Evolutionary conservation across 2,888 invertebrate species (phyloP), one percentile per base, ranked within the genome.

Genomic region (Craniophora ligustri): DNA sequence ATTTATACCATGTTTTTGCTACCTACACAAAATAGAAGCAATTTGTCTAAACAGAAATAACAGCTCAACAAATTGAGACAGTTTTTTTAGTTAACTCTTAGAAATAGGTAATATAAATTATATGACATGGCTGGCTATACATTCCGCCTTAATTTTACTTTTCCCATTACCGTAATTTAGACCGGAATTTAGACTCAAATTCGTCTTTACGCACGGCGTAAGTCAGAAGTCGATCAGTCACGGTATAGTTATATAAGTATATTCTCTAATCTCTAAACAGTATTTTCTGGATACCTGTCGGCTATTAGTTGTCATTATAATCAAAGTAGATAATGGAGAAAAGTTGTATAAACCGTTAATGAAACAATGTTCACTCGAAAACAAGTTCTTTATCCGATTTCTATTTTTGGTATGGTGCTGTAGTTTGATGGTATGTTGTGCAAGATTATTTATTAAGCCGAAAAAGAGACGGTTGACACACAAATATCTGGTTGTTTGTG

Each of bases 361-460:
- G 50, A 54, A 41, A 59, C 58, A 59, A 50, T 42, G 21, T 53
- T 59, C 32, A 32, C 42, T 46, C 42, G 35, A 26, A 74, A 78
- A 78, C 81, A 63, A 66, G 79, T 79, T 77, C 38, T 16, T 53
- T 39, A 45, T 41, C 26, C 46, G 50, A 60, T 67, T 62, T n/a
- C n/a, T n/a, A n/a, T n/a, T n/a, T n/a, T 61, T 67, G 57, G 49
- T 63, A 13, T 31, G 23, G 30, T 3, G 3, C 18, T 31, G 47
- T 57, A 63, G 62, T 6, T 55, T 44, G 38, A 31, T 38, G 46
- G 36, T 48, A 50, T 68, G 58, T 68, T 71, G 53, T 59, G 46
- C 61, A 69, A 66, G 64, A 72, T 70, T 79, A 58, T 76, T 74
- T 72, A n/a, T n/a, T n/a, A 63, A 70, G 64, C 72, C 66, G 58